Evolutionary conservation across 2,888 invertebrate genomes (phyloP).

Genomic region (Nomada fucata): DNA sequence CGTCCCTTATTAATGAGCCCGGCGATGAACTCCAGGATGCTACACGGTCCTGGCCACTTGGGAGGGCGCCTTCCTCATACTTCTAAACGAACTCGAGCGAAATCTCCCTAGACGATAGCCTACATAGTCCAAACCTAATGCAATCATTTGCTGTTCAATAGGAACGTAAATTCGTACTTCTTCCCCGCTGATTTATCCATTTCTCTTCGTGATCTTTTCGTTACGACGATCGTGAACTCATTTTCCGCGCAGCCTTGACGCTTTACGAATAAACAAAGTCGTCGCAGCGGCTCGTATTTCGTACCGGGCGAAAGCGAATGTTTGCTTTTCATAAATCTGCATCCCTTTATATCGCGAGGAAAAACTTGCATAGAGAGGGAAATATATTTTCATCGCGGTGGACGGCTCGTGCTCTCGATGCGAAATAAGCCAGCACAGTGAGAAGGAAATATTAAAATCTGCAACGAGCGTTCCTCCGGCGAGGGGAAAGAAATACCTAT

Average conservation of each 20-base stretch:
- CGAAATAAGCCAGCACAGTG: neutral
- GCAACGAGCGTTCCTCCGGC: neutral
- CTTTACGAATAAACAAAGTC: conserved; percentile 30
- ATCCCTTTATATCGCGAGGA: neutral
- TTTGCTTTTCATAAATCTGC: conserved; percentile 23
- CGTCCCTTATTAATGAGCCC: conserved; percentile 76
- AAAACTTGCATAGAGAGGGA: neutral
- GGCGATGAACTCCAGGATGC: conserved; percentile 75
- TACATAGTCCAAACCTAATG: conserved; percentile 55
- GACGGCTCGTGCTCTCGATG: neutral
- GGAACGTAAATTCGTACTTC: conserved; percentile 41
- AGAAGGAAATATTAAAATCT: neutral
- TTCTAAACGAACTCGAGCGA: conserved; percentile 50
- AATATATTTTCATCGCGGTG: neutral
- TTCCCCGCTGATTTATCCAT: neutral
- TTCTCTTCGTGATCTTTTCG: conserved; percentile 30
- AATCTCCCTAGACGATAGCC: conserved; percentile 56
- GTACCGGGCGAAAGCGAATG: conserved; percentile 3
- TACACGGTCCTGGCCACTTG: conserved; percentile 69
- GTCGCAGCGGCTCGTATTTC: neutral
- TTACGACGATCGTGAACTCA: conserved; percentile 34
- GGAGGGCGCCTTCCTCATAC: conserved; percentile 69
- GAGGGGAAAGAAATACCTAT: neutral
- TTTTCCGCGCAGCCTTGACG: conserved; percentile 10
- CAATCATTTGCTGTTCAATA: conserved; percentile 66